Evolutionary conservation across 2,888 invertebrate species (phyloP).

Genomic region (Monochamus alternatus): DNA sequence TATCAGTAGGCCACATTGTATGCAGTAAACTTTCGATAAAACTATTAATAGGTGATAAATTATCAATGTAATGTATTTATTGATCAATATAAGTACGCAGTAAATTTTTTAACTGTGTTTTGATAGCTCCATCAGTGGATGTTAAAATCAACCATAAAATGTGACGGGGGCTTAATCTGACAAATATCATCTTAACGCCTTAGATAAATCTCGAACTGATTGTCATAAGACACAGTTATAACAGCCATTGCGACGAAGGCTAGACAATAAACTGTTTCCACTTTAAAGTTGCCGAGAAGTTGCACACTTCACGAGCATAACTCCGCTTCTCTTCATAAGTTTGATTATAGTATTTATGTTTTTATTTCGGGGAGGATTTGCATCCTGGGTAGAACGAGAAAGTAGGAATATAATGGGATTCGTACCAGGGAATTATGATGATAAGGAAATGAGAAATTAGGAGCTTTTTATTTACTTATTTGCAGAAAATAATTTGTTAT

Average conservation of each 20-base stretch:
- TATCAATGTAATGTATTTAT: constrained; percentile 41
- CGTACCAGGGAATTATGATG: constrained; percentile 6
- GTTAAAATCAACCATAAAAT: constrained; percentile 52
- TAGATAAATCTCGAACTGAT: constrained; percentile 34
- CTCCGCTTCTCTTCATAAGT: background rate
- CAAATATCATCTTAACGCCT: constrained; percentile 37
- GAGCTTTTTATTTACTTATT: background rate
- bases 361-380: constrained; percentile 7
- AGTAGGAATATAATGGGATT: background rate
- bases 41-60: constrained; percentile 30
- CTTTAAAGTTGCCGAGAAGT: constrained; percentile 25
- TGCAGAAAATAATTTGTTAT: background rate
- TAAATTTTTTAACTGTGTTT: constrained; percentile 61
- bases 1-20: background rate
- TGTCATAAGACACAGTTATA: constrained; percentile 33
- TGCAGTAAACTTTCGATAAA: constrained; percentile 14
- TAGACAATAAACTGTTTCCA: constrained; percentile 32
- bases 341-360: constrained; percentile 10
- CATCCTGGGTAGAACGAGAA: background rate
- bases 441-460: background rate
- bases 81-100: constrained; percentile 56
- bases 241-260: constrained; percentile 14
- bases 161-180: constrained; percentile 33
- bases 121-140: constrained; percentile 53
- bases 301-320: background rate